Evolutionary conservation across 2,797 vertebrate genomes (phyloP).

Genomic region (Tarsius wallacei): DNA sequence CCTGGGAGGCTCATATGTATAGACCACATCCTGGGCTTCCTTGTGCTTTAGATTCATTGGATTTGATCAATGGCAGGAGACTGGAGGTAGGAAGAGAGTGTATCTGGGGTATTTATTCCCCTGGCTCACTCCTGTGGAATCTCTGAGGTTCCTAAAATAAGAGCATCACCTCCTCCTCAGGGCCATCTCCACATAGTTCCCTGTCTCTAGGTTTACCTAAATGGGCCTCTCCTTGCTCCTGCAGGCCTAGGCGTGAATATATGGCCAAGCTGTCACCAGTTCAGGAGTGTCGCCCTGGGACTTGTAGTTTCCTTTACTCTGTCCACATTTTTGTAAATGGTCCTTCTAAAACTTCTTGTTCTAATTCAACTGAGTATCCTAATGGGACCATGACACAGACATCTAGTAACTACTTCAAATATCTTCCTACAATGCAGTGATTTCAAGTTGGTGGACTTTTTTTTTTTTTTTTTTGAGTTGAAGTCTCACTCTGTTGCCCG

Average conservation of each 20-base stretch:
- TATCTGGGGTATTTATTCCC: not conserved
- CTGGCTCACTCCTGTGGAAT: not conserved
- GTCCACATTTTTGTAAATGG: not conserved
- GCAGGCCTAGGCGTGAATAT: no score
- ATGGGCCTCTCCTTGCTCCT: not conserved
- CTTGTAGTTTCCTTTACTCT: not conserved
- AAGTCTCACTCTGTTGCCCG: no score
- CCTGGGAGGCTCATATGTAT: not conserved
- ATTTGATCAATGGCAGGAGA: not conserved
- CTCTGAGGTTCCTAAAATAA: not conserved
- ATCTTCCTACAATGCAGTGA: not conserved
- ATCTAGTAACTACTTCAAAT: not conserved
- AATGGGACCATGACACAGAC: not conserved
- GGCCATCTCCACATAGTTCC: not conserved
- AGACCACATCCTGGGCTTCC: not conserved
- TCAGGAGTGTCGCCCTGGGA: not conserved
- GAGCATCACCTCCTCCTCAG: not conserved
- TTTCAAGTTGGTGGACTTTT: not conserved
- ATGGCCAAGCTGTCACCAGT: fast-evolving
- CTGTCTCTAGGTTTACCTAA: not conserved
- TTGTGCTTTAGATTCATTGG: not conserved
- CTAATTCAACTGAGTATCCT: not conserved
- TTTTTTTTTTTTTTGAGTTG: no score
- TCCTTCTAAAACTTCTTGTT: not conserved
- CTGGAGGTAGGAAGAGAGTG: not conserved